Percentiles rank a stretch among this genome's conserved stretches.
These are phyloP conservation scores for Pseudachorutes palmiensis DNA, from an alignment of 1,140 invertebrate genomes.

Conservation along the genomic window DNA sequence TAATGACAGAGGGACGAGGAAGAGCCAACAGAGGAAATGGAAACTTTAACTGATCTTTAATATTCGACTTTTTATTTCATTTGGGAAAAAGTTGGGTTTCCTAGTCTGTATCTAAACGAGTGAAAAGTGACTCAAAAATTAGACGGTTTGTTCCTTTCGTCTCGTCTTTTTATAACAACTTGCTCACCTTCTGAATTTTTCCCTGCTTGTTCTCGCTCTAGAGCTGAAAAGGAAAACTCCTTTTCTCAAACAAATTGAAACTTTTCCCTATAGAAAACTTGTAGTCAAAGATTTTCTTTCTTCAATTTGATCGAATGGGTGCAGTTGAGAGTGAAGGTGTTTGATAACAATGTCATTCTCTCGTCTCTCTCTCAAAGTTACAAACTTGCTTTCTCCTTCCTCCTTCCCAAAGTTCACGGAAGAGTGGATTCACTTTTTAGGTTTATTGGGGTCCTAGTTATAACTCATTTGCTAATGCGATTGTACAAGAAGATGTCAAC, in stretches of 20 bases:
- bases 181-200: too few species aligned
- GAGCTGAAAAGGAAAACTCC: not conserved
- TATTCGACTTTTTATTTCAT: conserved; percentile 4
- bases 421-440: too few species aligned
- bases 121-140: not conserved
- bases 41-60: not conserved
- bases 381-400: too few species aligned
- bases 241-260: not conserved
- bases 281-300: conserved; percentile 1
- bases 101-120: not conserved
- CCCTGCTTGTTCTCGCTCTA: too few species aligned
- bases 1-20: not conserved
- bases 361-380: not conserved
- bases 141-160: too few species aligned
- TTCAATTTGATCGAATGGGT: not conserved
- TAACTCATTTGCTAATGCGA: too few species aligned
- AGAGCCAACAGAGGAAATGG: not conserved
- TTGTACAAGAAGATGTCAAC: too few species aligned
- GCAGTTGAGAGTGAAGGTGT: conserved; percentile 1
- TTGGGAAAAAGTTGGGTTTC: not conserved
- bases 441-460: too few species aligned
- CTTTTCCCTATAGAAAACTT: conserved; percentile 1
- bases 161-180: too few species aligned
- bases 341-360: not conserved
- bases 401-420: too few species aligned